These are phyloP conservation scores for Thereva nobilitata DNA, from an alignment of 2,888 invertebrate species.

Conservation along the genomic window DNA sequence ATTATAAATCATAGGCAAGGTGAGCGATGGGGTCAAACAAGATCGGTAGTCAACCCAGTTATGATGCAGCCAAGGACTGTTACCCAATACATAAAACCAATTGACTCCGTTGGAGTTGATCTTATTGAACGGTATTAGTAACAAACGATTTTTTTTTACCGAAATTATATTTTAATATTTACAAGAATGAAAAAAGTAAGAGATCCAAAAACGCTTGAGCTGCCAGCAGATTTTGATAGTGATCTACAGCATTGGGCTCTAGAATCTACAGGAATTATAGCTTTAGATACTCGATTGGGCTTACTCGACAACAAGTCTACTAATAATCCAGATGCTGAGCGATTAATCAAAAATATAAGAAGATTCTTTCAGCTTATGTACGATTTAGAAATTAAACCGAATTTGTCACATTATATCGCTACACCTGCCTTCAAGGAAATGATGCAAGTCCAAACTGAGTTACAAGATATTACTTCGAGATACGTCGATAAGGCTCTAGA, in stretches of 20 bases:
- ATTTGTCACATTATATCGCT: too few relatives aligned
- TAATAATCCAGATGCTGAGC: too few relatives aligned
- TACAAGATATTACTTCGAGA: too few relatives aligned
- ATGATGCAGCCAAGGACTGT: slow-evolving; percentile 65
- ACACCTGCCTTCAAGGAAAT: too few relatives aligned
- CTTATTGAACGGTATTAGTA: slow-evolving; percentile 47
- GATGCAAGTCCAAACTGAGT: too few relatives aligned
- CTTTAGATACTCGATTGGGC: slow-evolving; percentile 54
- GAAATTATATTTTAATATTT: background rate
- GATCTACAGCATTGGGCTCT: slow-evolving; percentile 64
- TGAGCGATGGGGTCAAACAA: slow-evolving; percentile 67
- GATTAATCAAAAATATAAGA: too few relatives aligned
- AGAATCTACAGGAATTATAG: slow-evolving; percentile 60
- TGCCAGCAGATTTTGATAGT: slow-evolving; percentile 59
- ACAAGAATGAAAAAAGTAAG: slow-evolving; percentile 53
- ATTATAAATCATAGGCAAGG: slow-evolving; percentile 42
- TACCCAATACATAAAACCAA: slow-evolving; percentile 59
- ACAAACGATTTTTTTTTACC: background rate
- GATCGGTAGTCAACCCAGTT: slow-evolving; percentile 68
- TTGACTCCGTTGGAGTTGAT: slow-evolving; percentile 59
- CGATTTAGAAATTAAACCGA: too few relatives aligned
- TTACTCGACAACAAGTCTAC: too few relatives aligned
- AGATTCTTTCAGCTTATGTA: too few relatives aligned
- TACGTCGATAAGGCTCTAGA: too few relatives aligned
- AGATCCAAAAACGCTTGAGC: slow-evolving; percentile 50